These are phyloP conservation scores for Castor canadensis DNA, from an alignment of 2,113 vertebrate species.

Conservation along the genomic window DNA sequence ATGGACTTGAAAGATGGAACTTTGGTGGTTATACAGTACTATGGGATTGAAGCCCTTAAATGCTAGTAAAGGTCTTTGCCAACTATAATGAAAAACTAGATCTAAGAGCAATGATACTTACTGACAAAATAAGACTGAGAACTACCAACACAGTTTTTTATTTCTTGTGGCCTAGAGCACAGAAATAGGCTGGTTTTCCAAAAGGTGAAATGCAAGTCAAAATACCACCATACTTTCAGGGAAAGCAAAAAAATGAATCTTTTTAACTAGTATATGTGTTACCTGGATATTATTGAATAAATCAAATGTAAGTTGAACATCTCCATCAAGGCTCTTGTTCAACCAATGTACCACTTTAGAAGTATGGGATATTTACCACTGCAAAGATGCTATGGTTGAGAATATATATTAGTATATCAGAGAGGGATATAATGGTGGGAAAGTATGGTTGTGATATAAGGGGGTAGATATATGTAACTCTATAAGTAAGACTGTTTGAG, in stretches of 20 bases:
- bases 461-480: background rate
- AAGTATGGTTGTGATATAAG: background rate
- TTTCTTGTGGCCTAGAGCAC: background rate
- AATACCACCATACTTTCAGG: background rate
- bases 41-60: background rate
- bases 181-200: background rate
- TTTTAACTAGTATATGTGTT: background rate
- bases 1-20: background rate
- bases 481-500: background rate
- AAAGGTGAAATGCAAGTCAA: slow-evolving; percentile 9
- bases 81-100: slow-evolving; percentile 34
- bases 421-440: no score
- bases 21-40: background rate
- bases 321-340: background rate
- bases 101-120: slow-evolving; percentile 6
- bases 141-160: background rate
- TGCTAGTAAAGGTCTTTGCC: slow-evolving; percentile 8
- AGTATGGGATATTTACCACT: background rate
- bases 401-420: background rate
- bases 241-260: background rate
- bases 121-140: background rate
- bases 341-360: background rate
- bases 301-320: slow-evolving; percentile 29
- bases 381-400: background rate
- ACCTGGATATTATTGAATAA: slow-evolving; percentile 18